Percentiles rank a stretch among this genome's conserved stretches.
Evolutionary conservation across 2,888 invertebrate species (phyloP).

Genomic region (Willowsia nigromaculata): DNA sequence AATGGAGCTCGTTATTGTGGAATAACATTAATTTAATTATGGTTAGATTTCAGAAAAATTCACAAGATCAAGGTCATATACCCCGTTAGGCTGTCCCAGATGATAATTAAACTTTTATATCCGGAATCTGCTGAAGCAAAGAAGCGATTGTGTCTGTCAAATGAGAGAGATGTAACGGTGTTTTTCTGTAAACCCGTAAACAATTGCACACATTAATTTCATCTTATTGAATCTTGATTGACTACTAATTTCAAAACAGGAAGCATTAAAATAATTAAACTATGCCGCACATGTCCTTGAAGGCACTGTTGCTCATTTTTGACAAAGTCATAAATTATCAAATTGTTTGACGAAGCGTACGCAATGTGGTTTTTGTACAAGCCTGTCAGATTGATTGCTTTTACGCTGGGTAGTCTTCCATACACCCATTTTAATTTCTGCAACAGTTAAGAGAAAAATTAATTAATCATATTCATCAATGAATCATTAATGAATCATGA

Average conservation of each 20-base stretch:
- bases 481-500: too few species aligned
- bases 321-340: conserved; percentile 75
- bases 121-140: conserved; percentile 76
- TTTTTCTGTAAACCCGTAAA: conserved; percentile 75
- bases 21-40: too few species aligned
- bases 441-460: neutral
- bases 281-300: conserved; percentile 77
- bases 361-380: conserved; percentile 75
- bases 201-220: too few species aligned
- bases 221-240: too few species aligned
- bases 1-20: too few species aligned
- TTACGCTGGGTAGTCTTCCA: conserved; percentile 72
- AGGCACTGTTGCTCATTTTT: conserved; percentile 75
- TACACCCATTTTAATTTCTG: conserved; percentile 75
- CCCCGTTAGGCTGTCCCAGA: conserved; percentile 75
- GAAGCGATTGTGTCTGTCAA: conserved; percentile 63
- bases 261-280: too few species aligned
- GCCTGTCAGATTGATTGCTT: conserved; percentile 75
- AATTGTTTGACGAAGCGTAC: conserved; percentile 75
- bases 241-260: too few species aligned
- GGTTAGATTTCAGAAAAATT: too few species aligned
- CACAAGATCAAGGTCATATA: too few species aligned
- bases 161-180: conserved; percentile 66
- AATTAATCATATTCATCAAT: too few species aligned
- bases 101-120: conserved; percentile 72